Base-by-base conservation (phyloP, 2,113 vertebrate genomes). In the Coptodon rendalli region DNA sequence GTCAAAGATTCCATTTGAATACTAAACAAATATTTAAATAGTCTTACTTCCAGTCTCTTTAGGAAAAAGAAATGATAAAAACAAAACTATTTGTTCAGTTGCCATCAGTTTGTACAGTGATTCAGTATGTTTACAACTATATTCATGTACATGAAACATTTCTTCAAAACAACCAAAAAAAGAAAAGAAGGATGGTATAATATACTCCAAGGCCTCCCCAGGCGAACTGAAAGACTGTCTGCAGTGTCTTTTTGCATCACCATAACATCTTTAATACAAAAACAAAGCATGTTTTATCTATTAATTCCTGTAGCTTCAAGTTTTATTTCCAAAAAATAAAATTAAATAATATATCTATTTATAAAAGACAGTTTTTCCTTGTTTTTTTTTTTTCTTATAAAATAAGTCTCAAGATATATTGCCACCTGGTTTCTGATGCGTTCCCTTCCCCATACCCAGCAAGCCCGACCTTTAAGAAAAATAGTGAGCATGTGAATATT, bases 261-360 rank as follows among this genome's bases (percentile, higher is more conserved):
- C 94, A 90, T 92, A 94, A 95, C 93, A 95, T 96, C 93, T 95
- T 95, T 91, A 94, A 95, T 95, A 96, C 92, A 95, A 95, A 96
- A 96, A 96, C 91, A 93, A 95, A 95, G 94, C 89, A 85, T 92
- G 86, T 93, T 94, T 92, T 92, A 95, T 95, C 94, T 94, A 96
- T 94, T 95, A 96, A 95, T 95, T 96, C 93, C 93, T 95, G 94
- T 96, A 95, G 94, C 94, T 96, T 97, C 95, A 96, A 96, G 95
- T 96, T 96, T 96, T 95, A 95, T 95, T 95, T 95, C 89, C 93
- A 94, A 96, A 95, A 97, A 96, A 95, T 95, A 95, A 96, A 96
- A 96, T 96, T 95, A 96, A 96, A 96, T 96, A 96, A 96, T 96
- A 96, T 96, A 96, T 96, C 94, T 96, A 95, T 96, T 95, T 96